These are phyloP conservation scores for Chamaetylas fuelleborni DNA, from an alignment of 2,113 vertebrate species.

Conservation along the genomic window DNA sequence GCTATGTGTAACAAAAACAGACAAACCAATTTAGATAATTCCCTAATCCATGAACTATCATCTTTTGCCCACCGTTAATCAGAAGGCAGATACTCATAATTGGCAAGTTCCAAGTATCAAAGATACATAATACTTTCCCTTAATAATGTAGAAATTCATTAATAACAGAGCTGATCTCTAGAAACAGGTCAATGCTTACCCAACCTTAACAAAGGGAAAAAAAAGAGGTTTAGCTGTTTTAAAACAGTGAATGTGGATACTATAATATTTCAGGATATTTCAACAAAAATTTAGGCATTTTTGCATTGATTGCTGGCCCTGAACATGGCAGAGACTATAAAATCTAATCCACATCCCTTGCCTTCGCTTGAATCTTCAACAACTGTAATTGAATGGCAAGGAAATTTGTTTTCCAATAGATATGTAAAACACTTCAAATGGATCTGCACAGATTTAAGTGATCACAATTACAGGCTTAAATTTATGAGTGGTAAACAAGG, in stretches of 20 bases:
- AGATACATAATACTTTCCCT: background rate
- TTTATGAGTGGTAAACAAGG: background rate
- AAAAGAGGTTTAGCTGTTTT: background rate
- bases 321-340: background rate
- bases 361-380: background rate
- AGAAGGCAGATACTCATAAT: background rate
- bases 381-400: background rate
- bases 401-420: background rate
- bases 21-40: background rate
- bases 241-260: background rate
- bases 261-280: background rate
- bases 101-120: background rate
- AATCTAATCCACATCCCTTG: background rate
- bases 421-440: background rate
- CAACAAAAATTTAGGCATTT: background rate
- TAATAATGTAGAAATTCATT: background rate
- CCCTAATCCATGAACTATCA: background rate
- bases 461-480: background rate
- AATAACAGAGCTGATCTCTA: background rate
- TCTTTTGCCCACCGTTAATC: background rate
- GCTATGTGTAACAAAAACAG: background rate
- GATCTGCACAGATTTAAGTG: background rate
- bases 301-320: background rate
- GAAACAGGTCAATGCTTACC: background rate
- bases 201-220: fast-evolving